Percentiles rank a stretch among this genome's conserved stretches.
Conservation (phyloP, 23 tunicate genomes). For the Diplosoma virens region DNA sequence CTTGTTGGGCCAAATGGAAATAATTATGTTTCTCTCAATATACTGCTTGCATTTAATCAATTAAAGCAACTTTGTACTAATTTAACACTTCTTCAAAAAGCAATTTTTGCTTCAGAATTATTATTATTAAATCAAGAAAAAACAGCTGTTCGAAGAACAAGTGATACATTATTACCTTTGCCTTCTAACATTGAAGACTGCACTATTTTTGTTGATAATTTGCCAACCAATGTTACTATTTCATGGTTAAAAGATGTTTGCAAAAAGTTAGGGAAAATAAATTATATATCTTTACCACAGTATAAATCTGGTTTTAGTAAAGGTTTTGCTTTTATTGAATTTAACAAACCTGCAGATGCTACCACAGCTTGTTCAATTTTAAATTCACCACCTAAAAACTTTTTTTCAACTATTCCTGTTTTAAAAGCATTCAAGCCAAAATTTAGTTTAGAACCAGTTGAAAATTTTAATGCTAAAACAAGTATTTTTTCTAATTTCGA, state of each 20-base stretch:
- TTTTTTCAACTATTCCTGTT: slow-evolving; percentile 41
- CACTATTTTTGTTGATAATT: slow-evolving; percentile 38
- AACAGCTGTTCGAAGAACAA: background rate
- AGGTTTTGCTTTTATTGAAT: slow-evolving; percentile 82
- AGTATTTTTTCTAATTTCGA: too few relatives aligned
- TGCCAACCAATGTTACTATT: slow-evolving; percentile 57
- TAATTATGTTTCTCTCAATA: background rate
- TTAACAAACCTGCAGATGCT: slow-evolving; percentile 49
- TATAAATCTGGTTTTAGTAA: slow-evolving; percentile 36
- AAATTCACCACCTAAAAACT: slow-evolving; percentile 63
- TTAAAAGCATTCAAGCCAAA: too few relatives aligned
- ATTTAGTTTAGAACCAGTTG: too few relatives aligned
- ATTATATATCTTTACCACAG: slow-evolving; percentile 61
- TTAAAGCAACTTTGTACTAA: slow-evolving; percentile 14
- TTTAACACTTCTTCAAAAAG: background rate
- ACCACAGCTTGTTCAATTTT: slow-evolving; percentile 52
- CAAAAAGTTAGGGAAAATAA: slow-evolving; percentile 43
- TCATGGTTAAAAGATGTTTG: slow-evolving; percentile 68
- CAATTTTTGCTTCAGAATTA: background rate
- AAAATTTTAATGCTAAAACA: too few relatives aligned
- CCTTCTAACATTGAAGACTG: slow-evolving; percentile 2
- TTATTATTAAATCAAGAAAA: background rate
- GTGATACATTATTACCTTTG: background rate
- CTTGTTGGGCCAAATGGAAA: slow-evolving; percentile 29
- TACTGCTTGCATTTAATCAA: slow-evolving; percentile 23